Percentiles rank a stretch among this genome's conserved stretches.
phyloP scores from a whole-genome alignment of 1,140 invertebrate species.

The Cyrtorhinus lividipennis region DNA sequence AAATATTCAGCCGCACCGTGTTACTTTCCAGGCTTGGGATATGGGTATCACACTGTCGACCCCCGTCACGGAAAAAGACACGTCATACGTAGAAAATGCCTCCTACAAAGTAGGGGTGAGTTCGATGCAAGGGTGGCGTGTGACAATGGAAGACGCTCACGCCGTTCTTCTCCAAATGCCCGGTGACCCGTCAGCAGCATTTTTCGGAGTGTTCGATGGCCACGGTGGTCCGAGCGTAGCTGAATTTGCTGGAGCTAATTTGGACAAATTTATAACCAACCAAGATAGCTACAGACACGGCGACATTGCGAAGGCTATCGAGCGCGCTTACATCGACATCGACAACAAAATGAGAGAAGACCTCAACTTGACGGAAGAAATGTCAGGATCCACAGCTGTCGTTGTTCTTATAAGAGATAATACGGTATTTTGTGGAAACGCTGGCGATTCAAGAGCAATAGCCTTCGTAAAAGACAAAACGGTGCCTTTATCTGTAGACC shows the following conservation, averaged over 20 bases:
- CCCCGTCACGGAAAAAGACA: slow-evolving; percentile 83
- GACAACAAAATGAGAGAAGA: slow-evolving; percentile 85
- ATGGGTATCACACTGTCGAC: slow-evolving; percentile 94
- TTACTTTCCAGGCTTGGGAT: not conserved
- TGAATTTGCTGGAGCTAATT: slow-evolving; percentile 77
- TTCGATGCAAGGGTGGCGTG: slow-evolving; percentile 98
- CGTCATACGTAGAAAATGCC: slow-evolving; percentile 58
- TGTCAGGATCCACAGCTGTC: slow-evolving; percentile 89
- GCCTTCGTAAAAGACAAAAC: slow-evolving; percentile 52
- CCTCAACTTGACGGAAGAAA: slow-evolving; percentile 70
- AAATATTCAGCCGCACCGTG: too few relatives aligned
- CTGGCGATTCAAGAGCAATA: slow-evolving; percentile 88
- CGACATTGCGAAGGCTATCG: not conserved
- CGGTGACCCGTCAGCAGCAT: slow-evolving; percentile 80
- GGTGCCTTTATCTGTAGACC: slow-evolving; percentile 70
- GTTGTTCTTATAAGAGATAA: slow-evolving; percentile 70
- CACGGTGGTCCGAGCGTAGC: slow-evolving; percentile 78
- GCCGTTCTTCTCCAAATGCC: slow-evolving; percentile 84
- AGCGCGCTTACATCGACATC: slow-evolving; percentile 60
- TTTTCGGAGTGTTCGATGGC: slow-evolving; percentile 95
- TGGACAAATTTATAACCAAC: slow-evolving; percentile 30
- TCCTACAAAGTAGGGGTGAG: slow-evolving; percentile 71
- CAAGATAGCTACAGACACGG: slow-evolving; percentile 43
- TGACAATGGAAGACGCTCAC: slow-evolving; percentile 98
- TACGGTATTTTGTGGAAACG: slow-evolving; percentile 80